Percentiles rank a stretch among this genome's conserved stretches.
Conservation (phyloP, 1,140 invertebrate genomes). For the Belonocnema kinseyi region DNA sequence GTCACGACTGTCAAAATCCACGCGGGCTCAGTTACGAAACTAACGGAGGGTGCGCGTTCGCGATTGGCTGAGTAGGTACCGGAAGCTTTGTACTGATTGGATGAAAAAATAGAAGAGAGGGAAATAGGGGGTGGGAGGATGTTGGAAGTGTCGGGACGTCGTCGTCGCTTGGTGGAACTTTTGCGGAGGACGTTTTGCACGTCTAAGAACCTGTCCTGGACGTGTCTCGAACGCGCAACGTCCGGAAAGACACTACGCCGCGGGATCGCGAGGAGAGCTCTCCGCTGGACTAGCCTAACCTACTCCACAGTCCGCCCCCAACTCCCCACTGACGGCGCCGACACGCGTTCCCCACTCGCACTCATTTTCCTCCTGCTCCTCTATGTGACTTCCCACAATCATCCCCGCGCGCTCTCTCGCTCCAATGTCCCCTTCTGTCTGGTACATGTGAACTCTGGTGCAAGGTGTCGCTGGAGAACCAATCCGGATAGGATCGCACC, state of each 20-base stretch:
- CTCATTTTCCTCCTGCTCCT: conserved; percentile 31
- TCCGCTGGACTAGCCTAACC: conserved; percentile 49
- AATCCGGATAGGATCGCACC: background rate
- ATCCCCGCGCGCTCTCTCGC: conserved; percentile 39
- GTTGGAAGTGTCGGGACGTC: conserved; percentile 31
- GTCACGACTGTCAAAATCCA: conserved; percentile 47
- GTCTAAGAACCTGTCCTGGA: conserved; percentile 33
- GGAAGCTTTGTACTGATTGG: conserved; percentile 35
- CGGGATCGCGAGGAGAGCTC: conserved; percentile 48
- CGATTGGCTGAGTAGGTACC: conserved; percentile 53
- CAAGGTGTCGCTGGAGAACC: conserved; percentile 16
- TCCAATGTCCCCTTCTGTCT: conserved; percentile 44
- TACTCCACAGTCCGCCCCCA: conserved; percentile 45
- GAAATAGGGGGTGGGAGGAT: conserved; percentile 21
- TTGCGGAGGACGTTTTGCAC: conserved; percentile 10
- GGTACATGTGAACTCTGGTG: background rate
- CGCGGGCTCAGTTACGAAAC: conserved; percentile 19
- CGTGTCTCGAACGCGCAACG: conserved; percentile 65
- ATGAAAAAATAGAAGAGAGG: conserved; percentile 25
- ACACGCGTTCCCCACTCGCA: conserved; percentile 50
- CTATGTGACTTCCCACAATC: conserved; percentile 33
- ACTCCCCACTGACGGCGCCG: conserved; percentile 41
- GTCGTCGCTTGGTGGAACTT: conserved; percentile 14
- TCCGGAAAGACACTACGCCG: conserved; percentile 66
- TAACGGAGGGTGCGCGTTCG: conserved; percentile 55